Evolutionary conservation across 2,113 vertebrate species (phyloP).

Genomic region (Brachyhypopomus gauderio): DNA sequence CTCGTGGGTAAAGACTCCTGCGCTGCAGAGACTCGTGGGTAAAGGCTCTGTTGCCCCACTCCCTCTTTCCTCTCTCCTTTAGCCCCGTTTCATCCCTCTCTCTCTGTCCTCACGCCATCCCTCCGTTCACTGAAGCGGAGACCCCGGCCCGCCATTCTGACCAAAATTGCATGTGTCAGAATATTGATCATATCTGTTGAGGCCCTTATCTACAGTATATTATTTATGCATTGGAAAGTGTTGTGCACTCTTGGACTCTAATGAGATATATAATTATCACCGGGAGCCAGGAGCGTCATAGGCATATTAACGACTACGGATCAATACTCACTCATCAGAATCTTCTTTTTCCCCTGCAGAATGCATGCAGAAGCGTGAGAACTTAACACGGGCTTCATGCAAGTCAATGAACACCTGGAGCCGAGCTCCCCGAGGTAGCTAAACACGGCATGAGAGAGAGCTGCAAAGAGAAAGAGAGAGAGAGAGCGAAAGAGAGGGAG

Average conservation of each 20-base stretch:
- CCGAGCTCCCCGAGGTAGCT: conserved; percentile 70
- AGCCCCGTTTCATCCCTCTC: conserved; percentile 16
- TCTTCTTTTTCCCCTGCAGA: conserved; percentile 39
- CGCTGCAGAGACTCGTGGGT: conserved; percentile 56
- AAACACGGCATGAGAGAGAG: conserved; percentile 68
- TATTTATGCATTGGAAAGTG: conserved; percentile 12
- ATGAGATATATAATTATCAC: conserved; percentile 61
- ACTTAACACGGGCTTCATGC: conserved; percentile 75
- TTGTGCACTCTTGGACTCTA: not conserved
- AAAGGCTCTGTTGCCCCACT: conserved; percentile 27
- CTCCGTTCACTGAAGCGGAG: not conserved
- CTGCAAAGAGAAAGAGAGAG: not conserved
- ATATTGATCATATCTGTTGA: not conserved
- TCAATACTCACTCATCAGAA: conserved; percentile 70
- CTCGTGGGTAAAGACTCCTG: conserved; percentile 60
- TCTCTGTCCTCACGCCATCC: conserved; percentile 4
- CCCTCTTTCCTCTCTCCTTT: conserved; percentile 31
- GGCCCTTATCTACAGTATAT: not conserved
- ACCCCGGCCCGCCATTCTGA: not conserved
- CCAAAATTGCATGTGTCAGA: not conserved
- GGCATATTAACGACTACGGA: conserved; percentile 58
- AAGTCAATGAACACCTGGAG: conserved; percentile 81
- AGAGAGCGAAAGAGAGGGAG: no score
- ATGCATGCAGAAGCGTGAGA: conserved; percentile 68
- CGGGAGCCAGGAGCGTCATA: conserved; percentile 59